These are phyloP conservation scores for Macaca nemestrina DNA, from an alignment of 2,113 vertebrate genomes.

Conservation along the genomic window DNA sequence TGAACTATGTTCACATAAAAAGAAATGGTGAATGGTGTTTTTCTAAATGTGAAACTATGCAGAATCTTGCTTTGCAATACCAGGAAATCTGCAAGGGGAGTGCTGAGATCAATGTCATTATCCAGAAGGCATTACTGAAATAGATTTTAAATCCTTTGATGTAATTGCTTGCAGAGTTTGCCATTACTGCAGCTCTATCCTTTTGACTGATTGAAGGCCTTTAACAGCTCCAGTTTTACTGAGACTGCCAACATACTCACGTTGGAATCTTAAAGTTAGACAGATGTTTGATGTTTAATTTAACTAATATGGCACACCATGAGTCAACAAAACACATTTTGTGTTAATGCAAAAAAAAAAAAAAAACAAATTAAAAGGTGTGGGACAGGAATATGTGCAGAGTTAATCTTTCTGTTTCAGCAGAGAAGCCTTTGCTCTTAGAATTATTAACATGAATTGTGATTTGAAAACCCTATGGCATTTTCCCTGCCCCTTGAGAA, in stretches of 20 bases:
- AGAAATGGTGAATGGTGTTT: constrained; percentile 41
- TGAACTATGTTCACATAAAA: constrained; percentile 39
- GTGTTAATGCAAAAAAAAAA: constrained; percentile 10
- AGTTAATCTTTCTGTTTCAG: constrained; percentile 24
- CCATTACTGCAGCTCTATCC: constrained; percentile 57
- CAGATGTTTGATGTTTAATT: constrained; percentile 71
- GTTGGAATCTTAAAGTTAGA: constrained; percentile 52
- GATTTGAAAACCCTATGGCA: constrained; percentile 18
- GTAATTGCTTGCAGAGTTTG: constrained; percentile 79
- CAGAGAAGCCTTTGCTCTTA: constrained; percentile 50
- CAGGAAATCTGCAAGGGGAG: constrained; percentile 63
- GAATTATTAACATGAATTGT: constrained; percentile 34
- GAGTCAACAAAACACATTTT: constrained; percentile 68
- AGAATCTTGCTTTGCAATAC: constrained; percentile 49
- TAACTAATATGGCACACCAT: constrained; percentile 70
- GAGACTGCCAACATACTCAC: constrained; percentile 58
- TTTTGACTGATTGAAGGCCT: constrained; percentile 69
- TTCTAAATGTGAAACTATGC: background rate
- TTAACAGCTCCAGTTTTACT: constrained; percentile 67
- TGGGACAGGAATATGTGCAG: background rate
- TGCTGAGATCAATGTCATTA: constrained; percentile 79
- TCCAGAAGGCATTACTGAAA: constrained; percentile 75
- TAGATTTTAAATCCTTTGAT: constrained; percentile 80
- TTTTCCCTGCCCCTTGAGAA: constrained; percentile 54
- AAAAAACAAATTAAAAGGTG: background rate